A percentile compares a stretch with the other conserved stretches of the same genome.
Conservation (phyloP, 1,140 invertebrate species). For the Venustaconcha ellipsiformis region DNA sequence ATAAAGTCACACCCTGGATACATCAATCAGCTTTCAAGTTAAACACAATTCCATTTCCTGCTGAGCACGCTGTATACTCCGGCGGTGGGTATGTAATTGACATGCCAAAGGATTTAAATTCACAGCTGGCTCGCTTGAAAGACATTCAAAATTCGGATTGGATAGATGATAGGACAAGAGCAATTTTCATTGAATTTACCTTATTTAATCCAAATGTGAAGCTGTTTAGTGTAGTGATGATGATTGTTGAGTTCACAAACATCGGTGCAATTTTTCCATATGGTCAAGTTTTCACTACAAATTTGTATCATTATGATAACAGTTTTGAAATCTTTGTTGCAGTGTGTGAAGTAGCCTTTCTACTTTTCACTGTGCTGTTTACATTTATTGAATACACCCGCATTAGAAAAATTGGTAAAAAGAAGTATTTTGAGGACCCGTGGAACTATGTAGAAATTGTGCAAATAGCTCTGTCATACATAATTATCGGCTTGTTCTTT, state of each 20-base stretch:
- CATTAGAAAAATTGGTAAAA: conserved; percentile 3
- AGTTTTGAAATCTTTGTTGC: conserved; percentile 21
- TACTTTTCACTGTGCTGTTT: conserved; percentile 16
- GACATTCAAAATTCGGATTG: conserved; percentile 60
- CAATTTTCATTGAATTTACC: conserved; percentile 70
- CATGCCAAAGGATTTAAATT: conserved; percentile 5
- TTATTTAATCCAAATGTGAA: conserved; percentile 67
- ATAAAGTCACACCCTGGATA: conserved; percentile 18
- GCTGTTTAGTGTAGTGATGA: conserved; percentile 31
- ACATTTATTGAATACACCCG: conserved; percentile 27
- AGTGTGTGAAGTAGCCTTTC: conserved; percentile 22
- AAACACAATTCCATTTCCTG: conserved; percentile 37
- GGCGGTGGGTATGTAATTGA: conserved; percentile 41
- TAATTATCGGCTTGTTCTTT: conserved; percentile 40
- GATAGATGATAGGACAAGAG: conserved; percentile 70
- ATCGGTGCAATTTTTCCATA: conserved; percentile 22
- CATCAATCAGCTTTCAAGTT: conserved; percentile 40
- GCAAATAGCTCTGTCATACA: conserved; percentile 35
- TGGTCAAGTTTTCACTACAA: conserved; percentile 32
- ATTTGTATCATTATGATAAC: conserved; percentile 20
- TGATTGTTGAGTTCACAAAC: conserved; percentile 31
- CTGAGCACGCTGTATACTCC: conserved; percentile 33
- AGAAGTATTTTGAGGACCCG: conserved; percentile 25
- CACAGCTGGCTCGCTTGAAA: conserved; percentile 42
- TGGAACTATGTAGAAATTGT: conserved; percentile 44